Percentiles rank a stretch among this genome's conserved stretches.
These are phyloP conservation scores for Myathropa florea DNA, from an alignment of 2,888 invertebrate genomes.

Conservation along the genomic window DNA sequence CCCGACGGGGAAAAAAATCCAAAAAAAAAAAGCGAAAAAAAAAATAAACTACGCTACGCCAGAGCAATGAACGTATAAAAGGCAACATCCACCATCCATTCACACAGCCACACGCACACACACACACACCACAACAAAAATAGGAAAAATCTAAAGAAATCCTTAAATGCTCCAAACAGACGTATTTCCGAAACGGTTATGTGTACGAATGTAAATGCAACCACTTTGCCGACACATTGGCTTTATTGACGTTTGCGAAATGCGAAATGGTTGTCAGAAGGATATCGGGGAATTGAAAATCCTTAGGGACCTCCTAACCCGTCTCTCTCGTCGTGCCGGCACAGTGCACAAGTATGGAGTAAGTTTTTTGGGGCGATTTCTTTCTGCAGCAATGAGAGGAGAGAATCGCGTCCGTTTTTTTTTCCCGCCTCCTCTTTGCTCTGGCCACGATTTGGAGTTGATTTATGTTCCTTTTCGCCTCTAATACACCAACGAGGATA, in stretches of 20 bases:
- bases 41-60: not conserved
- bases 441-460: constrained; percentile 60
- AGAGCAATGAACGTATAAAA: constrained; percentile 5
- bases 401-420: constrained; percentile 34
- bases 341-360: constrained; percentile 3
- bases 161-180: constrained; percentile 69
- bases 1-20: not conserved
- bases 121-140: not conserved
- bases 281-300: constrained; percentile 57
- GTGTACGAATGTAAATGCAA: constrained; percentile 71
- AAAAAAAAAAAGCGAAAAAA: not conserved
- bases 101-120: not conserved
- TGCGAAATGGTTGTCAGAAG: constrained; percentile 60
- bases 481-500: not conserved
- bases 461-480: constrained; percentile 57
- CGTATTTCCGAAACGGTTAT: constrained; percentile 69
- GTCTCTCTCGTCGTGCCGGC: not conserved
- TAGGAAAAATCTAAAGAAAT: constrained; percentile 51
- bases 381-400: constrained; percentile 1
- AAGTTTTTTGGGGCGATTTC: constrained; percentile 39
- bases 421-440: not conserved
- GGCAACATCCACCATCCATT: not conserved
- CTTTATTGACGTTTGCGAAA: constrained; percentile 70
- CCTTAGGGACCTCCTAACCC: constrained; percentile 39
- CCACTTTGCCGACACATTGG: constrained; percentile 71